Evolutionary conservation across 1,140 invertebrate species (phyloP), one percentile per base, ranked within the genome.

Genomic region (Zophobas atratus): DNA sequence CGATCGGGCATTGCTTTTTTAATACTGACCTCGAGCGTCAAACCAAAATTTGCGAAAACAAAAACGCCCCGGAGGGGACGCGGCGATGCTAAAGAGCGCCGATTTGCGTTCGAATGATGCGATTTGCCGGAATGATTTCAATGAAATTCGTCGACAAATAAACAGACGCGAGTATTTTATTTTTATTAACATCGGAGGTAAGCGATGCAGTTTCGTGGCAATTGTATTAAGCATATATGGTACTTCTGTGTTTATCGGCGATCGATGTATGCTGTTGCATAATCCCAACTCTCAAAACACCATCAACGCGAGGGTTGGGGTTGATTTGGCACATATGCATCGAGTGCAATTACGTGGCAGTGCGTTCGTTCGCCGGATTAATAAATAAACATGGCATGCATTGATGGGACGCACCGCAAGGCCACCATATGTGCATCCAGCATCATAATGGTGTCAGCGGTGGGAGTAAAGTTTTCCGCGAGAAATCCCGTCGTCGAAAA

Each of bases 401-500:
- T 46, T 46, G 43, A 46, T 46, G 43, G n/a, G n/a, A 4, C 49
- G 49, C n/a, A 20, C 6, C 49, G 20, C 49, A 51, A 51, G n/a
- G 4, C n/a, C 49, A 4, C 49, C 49, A 51, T 51, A 51, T 51
- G 49, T 51, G 49, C 49, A 51, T 51, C n/a, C 6, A 4, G 49
- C 49, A 20, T 51, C 2, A 51, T 46, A 46, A 46, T 46, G 43
- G 43, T 46, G 43, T 46, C 6, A 46, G 43, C 43, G 43, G 43
- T 8, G 43, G 3, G 43, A 4, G 3, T 46, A 3, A 3, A 46
- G 6, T 46, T 8, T 46, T 46, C 43, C 3, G 43, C 3, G 3
- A 46, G 6, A 46, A 46, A 46, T 46, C 43, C 3, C 43, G 3
- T 46, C 6, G 43, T 46, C 3, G 6, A 79, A 67, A 79, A 71